Percentiles rank a stretch among this genome's conserved stretches.
Conservation (phyloP, 2,797 vertebrate genomes). For the Gymnoscopelus braueri region DNA sequence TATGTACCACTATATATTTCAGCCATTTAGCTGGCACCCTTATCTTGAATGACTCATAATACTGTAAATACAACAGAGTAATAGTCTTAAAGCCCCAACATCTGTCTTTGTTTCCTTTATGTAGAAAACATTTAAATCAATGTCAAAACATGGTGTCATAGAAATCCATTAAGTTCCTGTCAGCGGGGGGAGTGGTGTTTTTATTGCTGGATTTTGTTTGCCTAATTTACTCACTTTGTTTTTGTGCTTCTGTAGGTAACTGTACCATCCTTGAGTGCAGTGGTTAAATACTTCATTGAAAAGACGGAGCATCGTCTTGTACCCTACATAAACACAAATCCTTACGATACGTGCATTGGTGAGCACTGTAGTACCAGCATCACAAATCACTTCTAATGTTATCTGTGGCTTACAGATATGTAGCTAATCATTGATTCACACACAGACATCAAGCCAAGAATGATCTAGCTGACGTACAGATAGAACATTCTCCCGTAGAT, state of each 20-base stretch:
- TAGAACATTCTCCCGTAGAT: no score
- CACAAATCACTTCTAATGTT: neutral
- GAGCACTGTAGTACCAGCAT: constrained; percentile 9
- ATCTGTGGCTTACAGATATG: neutral
- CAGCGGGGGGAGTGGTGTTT: no score
- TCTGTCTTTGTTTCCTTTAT: no score
- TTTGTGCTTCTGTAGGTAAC: constrained; percentile 54
- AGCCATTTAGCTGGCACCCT: no score
- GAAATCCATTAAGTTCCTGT: no score
- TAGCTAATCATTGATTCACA: neutral
- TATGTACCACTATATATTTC: no score
- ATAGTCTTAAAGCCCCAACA: no score
- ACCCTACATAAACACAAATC: constrained; percentile 53
- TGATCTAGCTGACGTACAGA: neutral
- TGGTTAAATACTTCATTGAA: constrained; percentile 63
- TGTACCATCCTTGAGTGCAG: constrained; percentile 52
- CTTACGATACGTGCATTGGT: constrained; percentile 69
- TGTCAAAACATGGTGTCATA: no score
- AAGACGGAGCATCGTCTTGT: constrained; percentile 56
- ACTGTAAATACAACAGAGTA: no score
- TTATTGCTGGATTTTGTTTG: no score
- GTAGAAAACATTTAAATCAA: no score
- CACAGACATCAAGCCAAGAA: neutral
- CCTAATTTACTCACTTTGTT: neutral
- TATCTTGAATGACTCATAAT: no score